A percentile compares a stretch with the other conserved stretches of the same genome.
These are phyloP conservation scores for Argyra leucocephala DNA, from an alignment of 2,888 invertebrate species.

Conservation along the genomic window DNA sequence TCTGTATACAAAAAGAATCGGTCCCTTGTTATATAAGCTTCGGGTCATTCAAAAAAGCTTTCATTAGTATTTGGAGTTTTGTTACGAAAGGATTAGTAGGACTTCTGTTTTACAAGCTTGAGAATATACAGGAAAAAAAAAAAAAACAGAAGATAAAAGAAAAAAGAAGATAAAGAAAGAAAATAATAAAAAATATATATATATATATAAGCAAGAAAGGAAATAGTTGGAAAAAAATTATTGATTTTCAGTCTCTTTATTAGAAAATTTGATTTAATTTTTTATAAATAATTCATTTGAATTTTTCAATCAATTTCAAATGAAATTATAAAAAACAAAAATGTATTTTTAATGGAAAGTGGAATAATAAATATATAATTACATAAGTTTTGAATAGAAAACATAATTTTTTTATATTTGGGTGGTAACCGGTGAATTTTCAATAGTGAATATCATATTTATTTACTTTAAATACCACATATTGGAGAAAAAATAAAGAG, in stretches of 20 bases:
- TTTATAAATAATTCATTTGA: neutral
- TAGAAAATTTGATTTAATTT: neutral
- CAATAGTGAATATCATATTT: too few relatives aligned
- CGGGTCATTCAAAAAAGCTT: neutral
- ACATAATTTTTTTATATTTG: neutral
- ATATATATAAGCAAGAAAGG: too few relatives aligned
- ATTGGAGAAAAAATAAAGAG: too few relatives aligned
- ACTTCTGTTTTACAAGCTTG: neutral
- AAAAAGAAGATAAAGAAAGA: neutral
- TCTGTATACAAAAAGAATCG: neutral
- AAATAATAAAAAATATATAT: neutral
- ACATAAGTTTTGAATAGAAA: too few relatives aligned
- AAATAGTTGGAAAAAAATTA: neutral
- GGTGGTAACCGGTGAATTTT: neutral
- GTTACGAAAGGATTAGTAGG: slow-evolving; percentile 1
- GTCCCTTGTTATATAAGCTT: neutral
- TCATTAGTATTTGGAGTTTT: slow-evolving; percentile 3
- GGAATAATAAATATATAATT: too few relatives aligned
- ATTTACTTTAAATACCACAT: too few relatives aligned
- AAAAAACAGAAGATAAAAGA: neutral
- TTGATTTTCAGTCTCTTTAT: neutral
- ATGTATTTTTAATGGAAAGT: too few relatives aligned
- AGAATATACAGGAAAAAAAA: neutral
- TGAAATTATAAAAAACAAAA: neutral
- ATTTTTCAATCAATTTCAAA: neutral